Evolutionary conservation across 2,888 invertebrate genomes (phyloP).

Genomic region (Drosophila colorata): DNA sequence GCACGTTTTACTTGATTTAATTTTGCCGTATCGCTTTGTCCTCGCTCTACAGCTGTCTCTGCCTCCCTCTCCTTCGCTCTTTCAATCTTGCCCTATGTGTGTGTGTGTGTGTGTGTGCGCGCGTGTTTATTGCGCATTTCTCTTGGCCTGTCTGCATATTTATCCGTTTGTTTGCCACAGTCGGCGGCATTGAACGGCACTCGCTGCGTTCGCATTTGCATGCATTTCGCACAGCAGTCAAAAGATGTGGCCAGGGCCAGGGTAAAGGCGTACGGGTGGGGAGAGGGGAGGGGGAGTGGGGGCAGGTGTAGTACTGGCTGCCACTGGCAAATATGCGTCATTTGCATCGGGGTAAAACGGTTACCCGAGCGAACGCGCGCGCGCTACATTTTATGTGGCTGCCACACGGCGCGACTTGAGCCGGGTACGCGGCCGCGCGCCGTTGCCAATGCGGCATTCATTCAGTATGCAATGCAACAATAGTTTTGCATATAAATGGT

Average conservation of each 20-base stretch:
- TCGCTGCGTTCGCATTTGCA: conserved; percentile 73
- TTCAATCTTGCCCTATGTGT: conserved; percentile 1
- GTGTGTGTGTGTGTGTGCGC: conserved; percentile 34
- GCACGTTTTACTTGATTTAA: conserved; percentile 81
- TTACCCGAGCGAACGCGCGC: conserved; percentile 53
- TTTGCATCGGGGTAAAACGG: conserved; percentile 81
- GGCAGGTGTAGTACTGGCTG: conserved; percentile 18
- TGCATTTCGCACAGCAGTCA: conserved; percentile 74
- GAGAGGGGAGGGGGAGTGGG: too few species aligned
- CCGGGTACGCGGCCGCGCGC: conserved; percentile 1
- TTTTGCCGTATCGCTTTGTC: conserved; percentile 64
- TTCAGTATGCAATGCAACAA: conserved; percentile 82
- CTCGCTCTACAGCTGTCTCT: conserved; percentile 16
- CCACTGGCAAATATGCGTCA: conserved; percentile 73
- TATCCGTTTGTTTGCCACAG: conserved; percentile 73
- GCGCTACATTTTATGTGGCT: conserved; percentile 55
- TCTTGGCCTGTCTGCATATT: conserved; percentile 69
- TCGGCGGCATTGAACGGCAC: conserved; percentile 67
- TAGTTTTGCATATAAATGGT: conserved; percentile 84
- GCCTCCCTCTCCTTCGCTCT: conserved; percentile 7
- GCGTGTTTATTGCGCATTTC: conserved; percentile 77
- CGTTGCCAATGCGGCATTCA: conserved; percentile 66
- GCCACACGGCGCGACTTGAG: conserved; percentile 19
- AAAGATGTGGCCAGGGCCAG: conserved; percentile 65
- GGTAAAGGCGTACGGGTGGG: too few species aligned